These are phyloP conservation scores for Hyles lineata DNA, from an alignment of 2,888 invertebrate species.

Conservation along the genomic window DNA sequence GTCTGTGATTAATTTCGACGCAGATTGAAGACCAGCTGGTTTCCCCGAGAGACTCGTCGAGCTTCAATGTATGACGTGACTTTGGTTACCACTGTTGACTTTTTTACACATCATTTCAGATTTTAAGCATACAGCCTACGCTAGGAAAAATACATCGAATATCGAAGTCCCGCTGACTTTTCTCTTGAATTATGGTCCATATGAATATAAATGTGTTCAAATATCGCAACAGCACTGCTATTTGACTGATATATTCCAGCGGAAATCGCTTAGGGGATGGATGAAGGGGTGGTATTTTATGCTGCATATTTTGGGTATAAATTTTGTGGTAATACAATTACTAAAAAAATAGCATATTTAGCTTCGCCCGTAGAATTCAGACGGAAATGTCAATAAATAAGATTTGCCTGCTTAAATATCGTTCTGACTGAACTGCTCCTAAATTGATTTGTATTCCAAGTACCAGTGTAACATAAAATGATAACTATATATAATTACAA, in stretches of 20 bases:
- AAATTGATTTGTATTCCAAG: no score
- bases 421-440: no score
- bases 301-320: not conserved
- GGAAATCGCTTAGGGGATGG: conserved; percentile 2
- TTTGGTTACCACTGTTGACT: no score
- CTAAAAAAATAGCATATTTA: not conserved
- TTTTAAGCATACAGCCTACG: not conserved
- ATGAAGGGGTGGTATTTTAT: not conserved
- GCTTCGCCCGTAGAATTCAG: no score
- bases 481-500: no score
- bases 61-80: no score
- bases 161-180: conserved; percentile 48
- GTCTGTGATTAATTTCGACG: no score
- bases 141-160: conserved; percentile 36
- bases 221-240: conserved; percentile 50
- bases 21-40: no score
- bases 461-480: no score
- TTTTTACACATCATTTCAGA: not conserved
- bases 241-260: conserved; percentile 13
- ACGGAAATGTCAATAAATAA: no score
- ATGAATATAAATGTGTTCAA: conserved; percentile 66
- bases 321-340: not conserved
- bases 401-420: no score
- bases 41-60: no score
- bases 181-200: conserved; percentile 54